Conservation (phyloP, 1,140 invertebrate genomes). For the Phymorhynchus buccinoides region DNA sequence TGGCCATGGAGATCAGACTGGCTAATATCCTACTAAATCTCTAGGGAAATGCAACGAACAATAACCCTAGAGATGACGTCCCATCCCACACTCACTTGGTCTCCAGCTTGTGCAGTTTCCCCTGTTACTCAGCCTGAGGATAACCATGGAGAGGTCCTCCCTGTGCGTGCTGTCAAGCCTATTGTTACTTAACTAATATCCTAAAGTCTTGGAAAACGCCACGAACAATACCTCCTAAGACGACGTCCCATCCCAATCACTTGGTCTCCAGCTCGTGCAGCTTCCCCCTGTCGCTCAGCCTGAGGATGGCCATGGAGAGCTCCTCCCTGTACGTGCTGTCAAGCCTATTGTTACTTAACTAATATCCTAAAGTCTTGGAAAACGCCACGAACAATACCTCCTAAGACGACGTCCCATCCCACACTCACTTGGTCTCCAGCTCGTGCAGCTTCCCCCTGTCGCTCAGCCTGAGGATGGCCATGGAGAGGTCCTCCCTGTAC, state of each 20-base stretch:
- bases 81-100: conserved; percentile 61
- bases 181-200: no score
- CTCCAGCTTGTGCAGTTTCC: no score
- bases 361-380: no score
- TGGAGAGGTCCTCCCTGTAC: conserved; percentile 94
- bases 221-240: background rate
- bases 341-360: no score
- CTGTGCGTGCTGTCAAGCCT: no score
- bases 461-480: conserved; percentile 93
- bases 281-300: conserved; percentile 93
- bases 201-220: no score
- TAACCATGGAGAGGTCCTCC: no score
- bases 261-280: conserved; percentile 83
- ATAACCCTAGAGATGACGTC: background rate
- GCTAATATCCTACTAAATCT: no score
- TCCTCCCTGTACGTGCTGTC: no score
- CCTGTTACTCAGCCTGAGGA: no score
- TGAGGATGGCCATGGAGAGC: conserved; percentile 92
- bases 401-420: background rate
- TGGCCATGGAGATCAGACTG: no score
- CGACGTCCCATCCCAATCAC: conserved; percentile 48
- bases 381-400: background rate
- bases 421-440: conserved; percentile 75
- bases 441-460: conserved; percentile 95
- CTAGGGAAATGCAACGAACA: no score